phyloP scores from a whole-genome alignment of 2,113 vertebrate genomes.

The Myrmecobius fasciatus region DNA sequence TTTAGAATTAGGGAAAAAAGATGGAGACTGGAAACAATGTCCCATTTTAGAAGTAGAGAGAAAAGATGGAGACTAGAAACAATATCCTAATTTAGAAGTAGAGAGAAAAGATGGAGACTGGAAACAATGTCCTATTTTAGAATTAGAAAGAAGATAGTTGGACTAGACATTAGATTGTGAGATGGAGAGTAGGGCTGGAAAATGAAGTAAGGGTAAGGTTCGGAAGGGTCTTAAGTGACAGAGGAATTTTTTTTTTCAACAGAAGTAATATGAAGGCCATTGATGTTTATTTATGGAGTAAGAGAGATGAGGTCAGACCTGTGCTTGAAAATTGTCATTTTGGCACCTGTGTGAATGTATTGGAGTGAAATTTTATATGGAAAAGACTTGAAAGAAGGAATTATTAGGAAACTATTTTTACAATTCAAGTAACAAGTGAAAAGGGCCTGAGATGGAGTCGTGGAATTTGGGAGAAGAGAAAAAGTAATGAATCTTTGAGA shows the following conservation, averaged over 20 bases:
- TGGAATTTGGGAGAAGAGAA: background rate
- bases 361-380: background rate
- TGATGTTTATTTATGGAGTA: background rate
- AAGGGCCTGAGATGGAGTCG: background rate
- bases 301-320: background rate
- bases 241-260: background rate
- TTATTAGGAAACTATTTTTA: background rate
- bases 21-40: background rate
- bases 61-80: background rate
- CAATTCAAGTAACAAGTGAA: background rate
- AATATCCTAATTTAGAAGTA: too few relatives aligned
- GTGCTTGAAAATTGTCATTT: background rate
- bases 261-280: background rate
- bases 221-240: background rate
- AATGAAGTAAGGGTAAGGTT: fast-evolving
- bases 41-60: too few relatives aligned
- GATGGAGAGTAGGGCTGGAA: background rate
- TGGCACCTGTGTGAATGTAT: background rate
- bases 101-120: too few relatives aligned
- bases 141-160: background rate
- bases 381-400: background rate
- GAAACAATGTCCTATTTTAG: background rate
- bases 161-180: background rate
- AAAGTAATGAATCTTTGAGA: background rate
- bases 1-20: too few relatives aligned